Evolutionary conservation across 2,113 vertebrate genomes (phyloP).

Genomic region (Coryphaenoides rupestris): DNA sequence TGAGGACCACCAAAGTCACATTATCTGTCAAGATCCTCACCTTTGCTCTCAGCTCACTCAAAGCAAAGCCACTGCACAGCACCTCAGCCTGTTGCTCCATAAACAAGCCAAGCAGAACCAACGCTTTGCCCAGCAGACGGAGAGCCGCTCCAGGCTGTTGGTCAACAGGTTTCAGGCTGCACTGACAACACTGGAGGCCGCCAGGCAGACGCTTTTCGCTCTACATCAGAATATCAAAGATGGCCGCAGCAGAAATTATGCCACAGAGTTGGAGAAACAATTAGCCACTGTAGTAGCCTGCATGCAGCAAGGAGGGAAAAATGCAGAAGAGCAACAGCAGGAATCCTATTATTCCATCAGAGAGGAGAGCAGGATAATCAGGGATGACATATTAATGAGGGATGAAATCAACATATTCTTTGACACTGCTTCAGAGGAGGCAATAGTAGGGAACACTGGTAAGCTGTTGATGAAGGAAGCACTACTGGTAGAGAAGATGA

Average conservation of each 20-base stretch:
- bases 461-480: constrained; percentile 76
- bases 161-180: constrained; percentile 73
- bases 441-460: constrained; percentile 59
- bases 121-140: constrained; percentile 52
- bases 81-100: constrained; percentile 80
- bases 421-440: constrained; percentile 27
- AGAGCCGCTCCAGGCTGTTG: constrained; percentile 64
- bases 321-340: constrained; percentile 38
- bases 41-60: constrained; percentile 73
- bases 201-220: constrained; percentile 72
- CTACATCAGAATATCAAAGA: constrained; percentile 51
- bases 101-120: constrained; percentile 73
- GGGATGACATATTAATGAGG: constrained; percentile 26
- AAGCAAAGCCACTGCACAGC: constrained; percentile 73
- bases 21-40: constrained; percentile 65
- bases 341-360: constrained; percentile 32
- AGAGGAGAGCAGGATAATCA: constrained; percentile 47
- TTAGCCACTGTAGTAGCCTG: constrained; percentile 64
- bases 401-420: constrained; percentile 22
- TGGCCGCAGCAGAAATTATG: constrained; percentile 35
- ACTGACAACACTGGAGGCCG: constrained; percentile 74
- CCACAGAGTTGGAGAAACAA: constrained; percentile 62
- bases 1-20: constrained; percentile 79
- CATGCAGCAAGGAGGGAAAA: constrained; percentile 55
- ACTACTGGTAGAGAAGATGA: constrained; percentile 75